Base-by-base conservation (phyloP, 2,797 vertebrate genomes). In the Tadarida brasiliensis region DNA sequence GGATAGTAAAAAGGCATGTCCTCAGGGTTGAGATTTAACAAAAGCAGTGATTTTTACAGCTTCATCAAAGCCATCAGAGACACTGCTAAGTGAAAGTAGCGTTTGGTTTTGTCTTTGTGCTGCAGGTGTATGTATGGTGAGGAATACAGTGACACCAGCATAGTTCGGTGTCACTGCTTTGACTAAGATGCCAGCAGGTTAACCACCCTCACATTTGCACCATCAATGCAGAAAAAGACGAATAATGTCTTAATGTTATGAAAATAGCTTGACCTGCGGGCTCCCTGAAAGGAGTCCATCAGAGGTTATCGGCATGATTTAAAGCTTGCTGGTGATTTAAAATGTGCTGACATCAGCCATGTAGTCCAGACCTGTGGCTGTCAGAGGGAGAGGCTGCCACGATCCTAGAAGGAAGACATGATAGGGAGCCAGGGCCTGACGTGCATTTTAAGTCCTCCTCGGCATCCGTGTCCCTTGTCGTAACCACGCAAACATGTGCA, bases 361-460 rank as follows among this genome's bases (percentile, higher is more conserved):
- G 0, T 2, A 0, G 20, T 49, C 2, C 7, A 12, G 61, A 2
- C 47, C 28, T 14, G 56, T 17, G 88, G 68, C 3, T n/a, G 2
- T 15, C 59, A 0, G 68, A 28, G 70, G 54, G 44, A 26, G 22
- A 22, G 35, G n/a, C 47, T 10, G 44, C 26, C 28, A 0, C n/a
- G 16, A 30, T 16, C n/a, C 80, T 10, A 1, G 85, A 26, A 73
- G 74, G 39, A 33, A 39, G 59, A 2, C 3, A 0, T 0, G 59
- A 0, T 1, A 1, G 8, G 33, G 4, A 26, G n/a, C 24, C 24
- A 1, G 39, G 44, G 11, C 71, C 65, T 11, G 47, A 8, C 9
- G 9, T 19, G 0, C 0, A 0, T 16, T 0, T 12, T 12, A 1
- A 1, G 35, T 15, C 4, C 47, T 39, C 16, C 61, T n/a, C 0